These are phyloP conservation scores for Campoplex nolae DNA, from an alignment of 2,888 invertebrate genomes.

Conservation along the genomic window DNA sequence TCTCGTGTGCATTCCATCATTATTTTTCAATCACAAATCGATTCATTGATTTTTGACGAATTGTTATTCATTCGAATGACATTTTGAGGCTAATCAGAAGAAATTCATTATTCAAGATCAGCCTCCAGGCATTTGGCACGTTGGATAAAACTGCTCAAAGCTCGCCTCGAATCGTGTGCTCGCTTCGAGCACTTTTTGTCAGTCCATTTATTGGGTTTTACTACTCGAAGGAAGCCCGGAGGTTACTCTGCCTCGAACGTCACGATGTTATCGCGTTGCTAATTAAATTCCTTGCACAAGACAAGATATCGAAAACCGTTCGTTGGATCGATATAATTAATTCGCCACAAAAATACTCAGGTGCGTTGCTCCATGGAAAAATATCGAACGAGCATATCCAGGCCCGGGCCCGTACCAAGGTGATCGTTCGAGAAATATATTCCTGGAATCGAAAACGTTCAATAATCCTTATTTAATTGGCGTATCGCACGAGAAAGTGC, in stretches of 20 bases:
- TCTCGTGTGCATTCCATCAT: not conserved
- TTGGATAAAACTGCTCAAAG: not conserved
- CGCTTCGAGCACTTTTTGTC: conserved; percentile 33
- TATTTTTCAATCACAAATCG: not conserved
- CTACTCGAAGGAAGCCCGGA: conserved; percentile 27
- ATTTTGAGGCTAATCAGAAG: not conserved
- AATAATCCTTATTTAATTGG: conserved; percentile 58
- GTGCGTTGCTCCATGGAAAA: conserved; percentile 10
- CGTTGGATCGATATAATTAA: too few relatives aligned
- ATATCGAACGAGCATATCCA: not conserved
- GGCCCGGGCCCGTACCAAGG: not conserved
- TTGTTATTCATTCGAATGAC: not conserved
- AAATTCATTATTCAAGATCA: not conserved
- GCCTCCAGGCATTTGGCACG: not conserved
- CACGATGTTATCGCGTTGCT: conserved; percentile 5
- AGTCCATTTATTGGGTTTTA: conserved; percentile 38
- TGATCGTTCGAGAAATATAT: conserved; percentile 2
- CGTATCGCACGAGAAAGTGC: conserved; percentile 50
- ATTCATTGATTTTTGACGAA: not conserved
- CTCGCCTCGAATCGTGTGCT: not conserved
- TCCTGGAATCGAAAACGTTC: conserved; percentile 27
- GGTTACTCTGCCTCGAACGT: conserved; percentile 1
- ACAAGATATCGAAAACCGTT: not conserved
- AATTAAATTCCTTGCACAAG: conserved; percentile 10
- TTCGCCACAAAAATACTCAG: conserved; percentile 16